Evolutionary conservation across 2,888 invertebrate species (phyloP), one percentile per base, ranked within the genome.

Genomic region (Polyommatus icarus): DNA sequence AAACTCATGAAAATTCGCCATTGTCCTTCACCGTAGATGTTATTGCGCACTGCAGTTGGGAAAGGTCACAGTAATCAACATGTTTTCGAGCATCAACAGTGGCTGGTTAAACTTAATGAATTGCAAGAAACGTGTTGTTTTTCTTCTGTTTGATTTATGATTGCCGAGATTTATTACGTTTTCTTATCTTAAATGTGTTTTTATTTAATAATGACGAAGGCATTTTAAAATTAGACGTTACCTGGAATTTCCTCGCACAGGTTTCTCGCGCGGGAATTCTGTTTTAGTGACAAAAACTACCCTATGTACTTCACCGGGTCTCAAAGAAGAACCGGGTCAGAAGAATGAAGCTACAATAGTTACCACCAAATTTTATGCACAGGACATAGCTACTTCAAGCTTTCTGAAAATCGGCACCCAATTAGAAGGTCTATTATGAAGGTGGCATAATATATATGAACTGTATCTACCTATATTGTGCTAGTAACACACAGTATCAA

Each of bases 31-130:
- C 29, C 20, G 40, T 40, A 36, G 71, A 71, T 36, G 32, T 20
- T 20, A 20, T 73, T 73, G 73, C 73, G 50, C 73, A 73, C 46
- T 73, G 73, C 73, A 24, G 73, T 73, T 73, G 40, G 15, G 15
- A 15, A 73, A 73, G 50, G 75, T 75, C 75, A 54, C 15, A 75
- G 50, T 75, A 50, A 75, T 50, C 54, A 50, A 75, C 54, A 75
- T 54, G 75, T 75, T 54, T 54, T 75, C 29, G 54, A 75, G 15
- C 54, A 75, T 75, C n/a, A 50, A 29, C 24, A 15, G 12, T 18
- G n/a, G 7, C 71, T n/a, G n/a, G 36, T 71, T 40, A 71, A 40
- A 71, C 71, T n/a, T n/a, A 40, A 72, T 40, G 72, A 40, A 20
- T 72, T 72, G 36, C 36, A 72, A 40, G 72, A 72, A 72, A 40